Evolutionary conservation across 2,113 vertebrate genomes (phyloP).

Genomic region (Pseudopipra pipra): DNA sequence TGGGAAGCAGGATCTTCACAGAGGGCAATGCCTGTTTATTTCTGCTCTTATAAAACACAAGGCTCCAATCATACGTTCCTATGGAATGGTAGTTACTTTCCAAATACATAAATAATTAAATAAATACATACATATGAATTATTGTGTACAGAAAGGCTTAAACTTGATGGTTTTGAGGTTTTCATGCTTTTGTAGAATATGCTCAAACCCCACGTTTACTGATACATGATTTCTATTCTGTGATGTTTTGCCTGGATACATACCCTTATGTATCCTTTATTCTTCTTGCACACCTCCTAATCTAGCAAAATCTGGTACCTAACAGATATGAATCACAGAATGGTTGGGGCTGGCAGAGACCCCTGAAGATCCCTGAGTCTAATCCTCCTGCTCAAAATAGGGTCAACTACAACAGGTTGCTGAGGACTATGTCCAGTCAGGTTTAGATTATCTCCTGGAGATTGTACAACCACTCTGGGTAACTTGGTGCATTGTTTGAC

Average conservation of each 20-base stretch:
- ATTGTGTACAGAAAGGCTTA: neutral
- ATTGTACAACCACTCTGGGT: neutral
- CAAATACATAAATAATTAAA: too few relatives aligned
- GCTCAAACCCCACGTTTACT: neutral
- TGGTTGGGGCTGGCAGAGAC: neutral
- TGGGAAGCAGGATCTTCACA: neutral
- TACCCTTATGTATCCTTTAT: neutral
- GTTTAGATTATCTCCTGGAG: neutral
- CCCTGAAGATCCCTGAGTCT: neutral
- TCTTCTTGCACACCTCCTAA: neutral
- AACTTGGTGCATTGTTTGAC: neutral
- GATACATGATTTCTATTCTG: neutral
- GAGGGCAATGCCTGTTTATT: neutral
- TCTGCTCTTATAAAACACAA: neutral
- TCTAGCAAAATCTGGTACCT: neutral
- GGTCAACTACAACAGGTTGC: neutral
- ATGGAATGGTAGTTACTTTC: neutral
- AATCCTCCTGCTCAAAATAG: neutral
- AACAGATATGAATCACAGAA: neutral
- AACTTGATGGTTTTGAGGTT: neutral
- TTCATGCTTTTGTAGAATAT: neutral
- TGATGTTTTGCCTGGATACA: neutral
- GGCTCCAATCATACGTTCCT: neutral
- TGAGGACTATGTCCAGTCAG: neutral
- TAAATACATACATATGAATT: neutral